A percentile compares a stretch with the other conserved stretches of the same genome.
Evolutionary conservation across 2,113 vertebrate genomes (phyloP).

Genomic region (Daubentonia madagascariensis): DNA sequence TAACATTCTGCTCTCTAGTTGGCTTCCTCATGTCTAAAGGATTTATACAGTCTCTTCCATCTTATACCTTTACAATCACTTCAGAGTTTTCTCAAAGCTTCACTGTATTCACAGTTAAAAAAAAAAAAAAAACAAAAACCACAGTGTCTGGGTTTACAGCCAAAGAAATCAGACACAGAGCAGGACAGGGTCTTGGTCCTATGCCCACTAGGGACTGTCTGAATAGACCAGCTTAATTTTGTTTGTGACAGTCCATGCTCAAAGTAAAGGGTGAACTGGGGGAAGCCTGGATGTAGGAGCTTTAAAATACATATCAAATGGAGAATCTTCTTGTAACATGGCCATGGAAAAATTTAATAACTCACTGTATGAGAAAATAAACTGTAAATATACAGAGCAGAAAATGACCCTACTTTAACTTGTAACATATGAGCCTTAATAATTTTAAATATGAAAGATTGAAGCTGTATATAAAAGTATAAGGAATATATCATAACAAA

Average conservation of each 20-base stretch:
- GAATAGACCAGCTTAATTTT: constrained; percentile 19
- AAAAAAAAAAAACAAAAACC: neutral
- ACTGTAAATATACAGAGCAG: neutral
- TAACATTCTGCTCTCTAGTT: neutral
- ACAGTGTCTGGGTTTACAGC: neutral
- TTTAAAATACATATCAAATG: neutral
- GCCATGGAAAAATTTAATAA: neutral
- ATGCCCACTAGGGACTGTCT: neutral
- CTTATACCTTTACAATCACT: neutral
- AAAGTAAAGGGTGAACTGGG: neutral
- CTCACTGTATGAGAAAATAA: neutral
- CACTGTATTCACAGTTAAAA: neutral
- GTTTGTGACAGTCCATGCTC: neutral
- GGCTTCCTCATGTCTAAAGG: neutral
- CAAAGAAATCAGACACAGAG: neutral
- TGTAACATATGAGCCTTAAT: neutral
- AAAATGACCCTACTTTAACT: neutral
- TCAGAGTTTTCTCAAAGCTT: neutral
- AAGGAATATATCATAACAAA: neutral
- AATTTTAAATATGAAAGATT: neutral
- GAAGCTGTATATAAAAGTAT: neutral
- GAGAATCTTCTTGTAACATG: neutral
- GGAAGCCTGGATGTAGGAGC: neutral
- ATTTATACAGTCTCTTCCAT: neutral
- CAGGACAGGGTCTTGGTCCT: neutral